Base-by-base conservation (phyloP, 2,888 invertebrate species). In the Perdita meconis region DNA sequence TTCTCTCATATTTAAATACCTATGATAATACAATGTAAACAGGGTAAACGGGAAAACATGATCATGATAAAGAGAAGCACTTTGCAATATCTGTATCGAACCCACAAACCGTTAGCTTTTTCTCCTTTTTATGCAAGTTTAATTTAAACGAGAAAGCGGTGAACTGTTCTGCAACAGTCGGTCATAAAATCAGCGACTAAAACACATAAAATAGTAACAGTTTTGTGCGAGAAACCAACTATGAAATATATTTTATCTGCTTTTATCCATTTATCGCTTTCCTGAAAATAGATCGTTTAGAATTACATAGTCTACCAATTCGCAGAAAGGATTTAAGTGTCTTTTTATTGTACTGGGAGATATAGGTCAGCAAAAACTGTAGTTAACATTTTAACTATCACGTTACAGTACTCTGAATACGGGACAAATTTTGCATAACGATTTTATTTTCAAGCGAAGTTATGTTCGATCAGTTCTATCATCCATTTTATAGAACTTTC, bases 1-100 rank as follows among this genome's bases (percentile, higher is more conserved):
- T 56, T 63, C 56, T 68, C 34, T 53, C 26, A 38, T 38, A 53
- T 59, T 53, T 59, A 30, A 64, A 59, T 65, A 53, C 60, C 60
- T 53, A n/a, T n/a, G n/a, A n/a, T n/a, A n/a, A n/a, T n/a, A n/a
- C n/a, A n/a, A n/a, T n/a, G n/a, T 5, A 26, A 8, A 51, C n/a
- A 6, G 34, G 12, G 12, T 34, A n/a, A 53, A 12, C 34, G 44
- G 53, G 16, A 44, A 30, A 40, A 1, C 12, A 26, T 24, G 22
- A 12, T 1, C 8, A 22, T n/a, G n/a, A 19, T 19, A 34, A 16
- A 36, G 5, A 16, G 55, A 44, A 47, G n/a, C 38, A n/a, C 36
- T 36, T 60, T 26, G 16, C 13, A n/a, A 26, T 16, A 50, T 30
- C 50, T 22, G 57, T 44, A 47, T 36, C 10, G n/a, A 6, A 10